These are phyloP conservation scores for Diachasmimorpha longicaudata DNA, from an alignment of 1,140 invertebrate genomes.

Conservation along the genomic window DNA sequence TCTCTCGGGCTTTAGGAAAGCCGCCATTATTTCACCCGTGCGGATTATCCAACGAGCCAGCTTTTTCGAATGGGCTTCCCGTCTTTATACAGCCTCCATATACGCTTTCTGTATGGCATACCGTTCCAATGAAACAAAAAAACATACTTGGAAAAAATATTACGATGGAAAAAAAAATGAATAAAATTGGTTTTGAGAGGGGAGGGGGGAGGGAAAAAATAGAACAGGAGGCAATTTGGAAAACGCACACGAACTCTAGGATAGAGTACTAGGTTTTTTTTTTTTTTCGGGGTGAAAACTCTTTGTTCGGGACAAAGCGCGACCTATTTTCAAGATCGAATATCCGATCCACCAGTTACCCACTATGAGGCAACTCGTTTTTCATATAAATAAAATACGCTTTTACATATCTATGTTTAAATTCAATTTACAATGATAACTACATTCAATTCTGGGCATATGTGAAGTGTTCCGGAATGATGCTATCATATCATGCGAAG, in stretches of 20 bases:
- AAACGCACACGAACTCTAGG: neutral
- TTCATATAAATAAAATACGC: neutral
- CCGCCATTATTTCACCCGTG: constrained; percentile 3
- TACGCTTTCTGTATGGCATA: neutral
- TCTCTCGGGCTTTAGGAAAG: neutral
- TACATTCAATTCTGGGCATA: neutral
- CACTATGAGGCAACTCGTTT: neutral
- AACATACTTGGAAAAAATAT: neutral
- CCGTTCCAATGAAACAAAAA: neutral
- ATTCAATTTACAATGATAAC: neutral
- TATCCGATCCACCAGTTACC: neutral
- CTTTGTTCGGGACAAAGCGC: constrained; percentile 5
- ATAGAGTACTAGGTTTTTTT: neutral
- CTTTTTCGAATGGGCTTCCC: neutral
- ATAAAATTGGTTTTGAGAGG: neutral
- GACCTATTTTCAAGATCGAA: constrained; percentile 10
- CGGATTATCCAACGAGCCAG: constrained; percentile 6
- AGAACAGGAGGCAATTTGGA: neutral
- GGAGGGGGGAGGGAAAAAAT: neutral
- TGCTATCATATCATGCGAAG: neutral
- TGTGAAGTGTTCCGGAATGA: neutral
- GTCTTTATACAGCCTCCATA: neutral
- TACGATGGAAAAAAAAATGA: neutral
- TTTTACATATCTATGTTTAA: neutral
- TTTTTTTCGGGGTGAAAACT: neutral